Conservation (phyloP, 2,113 vertebrate genomes). For the Equus przewalskii region DNA sequence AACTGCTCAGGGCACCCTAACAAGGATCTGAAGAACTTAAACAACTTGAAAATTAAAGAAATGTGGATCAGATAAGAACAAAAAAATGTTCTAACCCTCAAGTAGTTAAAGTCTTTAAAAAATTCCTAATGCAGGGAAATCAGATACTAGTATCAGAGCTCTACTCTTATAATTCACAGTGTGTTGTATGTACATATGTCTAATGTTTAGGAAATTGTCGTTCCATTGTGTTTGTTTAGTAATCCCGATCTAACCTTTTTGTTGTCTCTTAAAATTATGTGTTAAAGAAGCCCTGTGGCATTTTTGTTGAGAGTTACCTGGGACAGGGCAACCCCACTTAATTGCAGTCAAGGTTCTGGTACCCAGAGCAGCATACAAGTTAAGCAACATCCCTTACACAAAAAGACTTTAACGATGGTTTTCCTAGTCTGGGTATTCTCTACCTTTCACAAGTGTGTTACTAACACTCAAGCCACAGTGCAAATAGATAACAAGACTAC, state of each 20-base stretch:
- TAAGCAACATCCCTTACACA: background rate
- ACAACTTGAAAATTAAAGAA: constrained; percentile 58
- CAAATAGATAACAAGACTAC: constrained; percentile 13
- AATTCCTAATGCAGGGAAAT: background rate
- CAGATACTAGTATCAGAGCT: constrained; percentile 17
- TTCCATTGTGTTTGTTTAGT: background rate
- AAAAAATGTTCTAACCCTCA: background rate
- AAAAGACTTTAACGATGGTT: background rate
- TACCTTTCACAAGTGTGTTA: background rate
- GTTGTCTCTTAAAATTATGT: background rate
- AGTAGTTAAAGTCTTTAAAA: background rate
- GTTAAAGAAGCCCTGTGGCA: background rate
- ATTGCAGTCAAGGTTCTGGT: background rate
- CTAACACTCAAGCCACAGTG: background rate
- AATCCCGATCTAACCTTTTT: background rate
- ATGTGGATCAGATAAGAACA: constrained; percentile 4
- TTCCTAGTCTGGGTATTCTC: background rate
- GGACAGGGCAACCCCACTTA: background rate
- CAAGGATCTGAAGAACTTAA: constrained; percentile 41
- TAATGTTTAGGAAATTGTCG: background rate
- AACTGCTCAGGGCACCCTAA: constrained; percentile 14
- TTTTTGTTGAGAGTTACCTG: constrained; percentile 18
- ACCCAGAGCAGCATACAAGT: background rate
- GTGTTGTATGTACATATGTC: background rate
- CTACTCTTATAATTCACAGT: background rate